These are phyloP conservation scores for Pachyramphus minor DNA, from an alignment of 2,113 vertebrate species.

Conservation along the genomic window DNA sequence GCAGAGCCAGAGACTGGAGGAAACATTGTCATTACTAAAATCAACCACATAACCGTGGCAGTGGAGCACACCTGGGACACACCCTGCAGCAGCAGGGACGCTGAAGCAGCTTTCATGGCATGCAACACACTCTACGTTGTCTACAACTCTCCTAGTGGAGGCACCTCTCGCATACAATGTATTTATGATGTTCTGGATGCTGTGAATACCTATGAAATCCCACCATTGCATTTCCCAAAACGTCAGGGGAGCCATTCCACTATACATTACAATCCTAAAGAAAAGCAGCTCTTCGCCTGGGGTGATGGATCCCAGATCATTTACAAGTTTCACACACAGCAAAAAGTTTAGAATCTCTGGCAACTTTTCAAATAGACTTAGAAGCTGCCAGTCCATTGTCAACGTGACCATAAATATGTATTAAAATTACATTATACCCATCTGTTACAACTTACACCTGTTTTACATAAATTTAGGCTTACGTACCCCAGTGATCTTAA, in stretches of 20 bases:
- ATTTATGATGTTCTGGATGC: conserved; percentile 83
- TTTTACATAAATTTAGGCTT: not conserved
- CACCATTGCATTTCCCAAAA: conserved; percentile 83
- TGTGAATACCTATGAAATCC: conserved; percentile 64
- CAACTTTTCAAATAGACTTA: not conserved
- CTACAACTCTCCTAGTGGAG: conserved; percentile 81
- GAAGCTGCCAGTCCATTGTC: not conserved
- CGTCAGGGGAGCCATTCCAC: conserved; percentile 84
- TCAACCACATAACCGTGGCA: conserved; percentile 76
- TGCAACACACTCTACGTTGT: conserved; percentile 91
- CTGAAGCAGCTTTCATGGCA: conserved; percentile 88
- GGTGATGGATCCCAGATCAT: conserved; percentile 91
- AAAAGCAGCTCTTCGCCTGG: conserved; percentile 91
- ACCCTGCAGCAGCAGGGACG: conserved; percentile 80
- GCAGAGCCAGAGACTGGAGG: conserved; percentile 79
- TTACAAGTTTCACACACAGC: conserved; percentile 84
- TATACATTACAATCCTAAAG: conserved; percentile 87
- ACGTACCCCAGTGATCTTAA: not conserved
- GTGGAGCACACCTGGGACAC: conserved; percentile 89
- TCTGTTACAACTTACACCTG: not conserved
- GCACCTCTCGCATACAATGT: conserved; percentile 84
- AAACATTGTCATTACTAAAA: conserved; percentile 87
- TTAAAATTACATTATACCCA: not conserved
- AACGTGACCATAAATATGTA: not conserved
- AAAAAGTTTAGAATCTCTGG: conserved; percentile 45